phyloP scores from a whole-genome alignment of 2,797 vertebrate species.

The Amniataba percoides region DNA sequence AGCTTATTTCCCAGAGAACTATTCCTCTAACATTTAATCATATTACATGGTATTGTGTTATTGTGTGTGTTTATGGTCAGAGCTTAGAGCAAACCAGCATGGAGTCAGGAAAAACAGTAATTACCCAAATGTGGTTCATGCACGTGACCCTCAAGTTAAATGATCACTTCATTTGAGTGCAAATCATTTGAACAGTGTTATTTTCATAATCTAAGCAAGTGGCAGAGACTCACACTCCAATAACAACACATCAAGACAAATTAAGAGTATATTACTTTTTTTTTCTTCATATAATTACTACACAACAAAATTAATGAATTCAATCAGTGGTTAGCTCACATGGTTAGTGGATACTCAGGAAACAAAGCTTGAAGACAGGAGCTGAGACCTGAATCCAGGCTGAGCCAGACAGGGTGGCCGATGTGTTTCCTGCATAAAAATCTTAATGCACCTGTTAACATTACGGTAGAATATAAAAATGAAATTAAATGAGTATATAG shows the following conservation, averaged over 20 bases:
- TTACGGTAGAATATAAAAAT: neutral
- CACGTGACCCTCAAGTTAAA: neutral
- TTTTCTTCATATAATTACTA: slow-evolving; percentile 2
- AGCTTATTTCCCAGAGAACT: neutral
- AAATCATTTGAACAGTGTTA: neutral
- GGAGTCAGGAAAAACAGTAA: neutral
- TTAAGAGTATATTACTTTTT: neutral
- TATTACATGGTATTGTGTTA: neutral
- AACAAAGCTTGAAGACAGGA: neutral
- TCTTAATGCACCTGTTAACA: neutral
- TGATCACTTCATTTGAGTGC: neutral
- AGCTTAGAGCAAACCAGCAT: neutral
- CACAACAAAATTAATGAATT: neutral
- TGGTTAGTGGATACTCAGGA: neutral
- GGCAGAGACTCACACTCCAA: neutral
- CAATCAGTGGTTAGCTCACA: neutral
- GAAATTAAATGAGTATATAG: neutral
- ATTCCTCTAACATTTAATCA: neutral
- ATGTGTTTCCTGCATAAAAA: neutral
- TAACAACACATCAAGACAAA: neutral
- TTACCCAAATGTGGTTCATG: neutral
- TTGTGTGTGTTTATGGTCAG: neutral
- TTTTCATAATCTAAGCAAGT: neutral
- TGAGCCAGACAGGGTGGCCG: too few relatives aligned
- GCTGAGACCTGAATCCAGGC: neutral